These are phyloP conservation scores for Pelobates cultripes DNA, from an alignment of 2,797 vertebrate species.

Conservation along the genomic window DNA sequence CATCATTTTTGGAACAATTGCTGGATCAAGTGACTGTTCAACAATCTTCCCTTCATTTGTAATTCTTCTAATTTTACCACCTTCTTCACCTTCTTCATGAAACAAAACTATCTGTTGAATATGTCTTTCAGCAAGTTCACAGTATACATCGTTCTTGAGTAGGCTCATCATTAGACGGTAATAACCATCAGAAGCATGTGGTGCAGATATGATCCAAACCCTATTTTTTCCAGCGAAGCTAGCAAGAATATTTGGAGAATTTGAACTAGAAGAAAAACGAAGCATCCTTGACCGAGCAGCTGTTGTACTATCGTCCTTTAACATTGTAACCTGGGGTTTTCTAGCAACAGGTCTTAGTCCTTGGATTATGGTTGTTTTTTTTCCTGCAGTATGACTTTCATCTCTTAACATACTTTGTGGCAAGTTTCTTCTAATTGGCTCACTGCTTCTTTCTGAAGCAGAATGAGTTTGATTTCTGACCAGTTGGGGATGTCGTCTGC, in stretches of 20 bases:
- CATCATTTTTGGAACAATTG: constrained; percentile 90
- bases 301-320: constrained; percentile 78
- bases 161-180: constrained; percentile 97
- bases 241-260: constrained; percentile 89
- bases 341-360: constrained; percentile 65
- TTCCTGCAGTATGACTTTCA: constrained; percentile 57
- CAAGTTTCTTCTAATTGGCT: constrained; percentile 59
- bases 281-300: constrained; percentile 70
- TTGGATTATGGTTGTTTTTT: constrained; percentile 46
- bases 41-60: constrained; percentile 87
- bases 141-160: constrained; percentile 91
- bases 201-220: constrained; percentile 91
- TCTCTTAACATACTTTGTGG: constrained; percentile 60
- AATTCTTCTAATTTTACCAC: constrained; percentile 89
- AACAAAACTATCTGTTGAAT: constrained; percentile 94
- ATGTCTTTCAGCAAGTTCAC: constrained; percentile 92
- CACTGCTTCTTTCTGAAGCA: constrained; percentile 60
- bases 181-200: constrained; percentile 92
- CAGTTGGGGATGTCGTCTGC: constrained; percentile 44
- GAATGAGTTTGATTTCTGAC: constrained; percentile 58
- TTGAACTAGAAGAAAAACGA: constrained; percentile 80
- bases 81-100: constrained; percentile 90
- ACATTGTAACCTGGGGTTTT: constrained; percentile 65
- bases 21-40: constrained; percentile 87
- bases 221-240: constrained; percentile 93